These are phyloP conservation scores for Onychostruthus taczanowskii DNA, from an alignment of 2,113 vertebrate genomes.

Conservation along the genomic window DNA sequence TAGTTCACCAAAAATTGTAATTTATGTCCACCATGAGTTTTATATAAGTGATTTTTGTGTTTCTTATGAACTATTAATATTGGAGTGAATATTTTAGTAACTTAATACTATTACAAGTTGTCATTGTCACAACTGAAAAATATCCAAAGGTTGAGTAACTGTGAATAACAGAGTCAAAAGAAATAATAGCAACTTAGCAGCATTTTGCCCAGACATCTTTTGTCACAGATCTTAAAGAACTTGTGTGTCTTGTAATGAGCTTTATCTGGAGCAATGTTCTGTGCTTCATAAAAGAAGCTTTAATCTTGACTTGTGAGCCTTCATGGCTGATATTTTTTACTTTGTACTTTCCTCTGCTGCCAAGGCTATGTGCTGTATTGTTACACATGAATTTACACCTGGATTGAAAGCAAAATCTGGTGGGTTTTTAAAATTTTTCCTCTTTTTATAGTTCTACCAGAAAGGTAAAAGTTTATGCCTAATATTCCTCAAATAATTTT, in stretches of 20 bases:
- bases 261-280: background rate
- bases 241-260: background rate
- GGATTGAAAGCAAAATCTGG: background rate
- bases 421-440: background rate
- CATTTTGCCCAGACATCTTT: background rate
- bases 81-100: background rate
- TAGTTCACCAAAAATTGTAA: background rate
- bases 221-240: background rate
- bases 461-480: background rate
- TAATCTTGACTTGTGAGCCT: background rate
- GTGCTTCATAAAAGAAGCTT: background rate
- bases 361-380: rapidly evolving
- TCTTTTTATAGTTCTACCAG: background rate
- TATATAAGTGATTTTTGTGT: background rate
- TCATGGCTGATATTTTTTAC: background rate
- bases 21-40: background rate
- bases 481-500: background rate
- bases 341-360: background rate
- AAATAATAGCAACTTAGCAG: background rate
- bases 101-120: background rate
- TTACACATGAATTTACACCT: background rate
- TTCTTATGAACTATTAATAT: background rate
- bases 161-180: background rate
- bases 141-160: background rate
- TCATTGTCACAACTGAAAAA: background rate